Percentiles rank a stretch among this genome's conserved stretches.
These are phyloP conservation scores for Mus caroli DNA, from an alignment of 2,797 vertebrate genomes.

Conservation along the genomic window DNA sequence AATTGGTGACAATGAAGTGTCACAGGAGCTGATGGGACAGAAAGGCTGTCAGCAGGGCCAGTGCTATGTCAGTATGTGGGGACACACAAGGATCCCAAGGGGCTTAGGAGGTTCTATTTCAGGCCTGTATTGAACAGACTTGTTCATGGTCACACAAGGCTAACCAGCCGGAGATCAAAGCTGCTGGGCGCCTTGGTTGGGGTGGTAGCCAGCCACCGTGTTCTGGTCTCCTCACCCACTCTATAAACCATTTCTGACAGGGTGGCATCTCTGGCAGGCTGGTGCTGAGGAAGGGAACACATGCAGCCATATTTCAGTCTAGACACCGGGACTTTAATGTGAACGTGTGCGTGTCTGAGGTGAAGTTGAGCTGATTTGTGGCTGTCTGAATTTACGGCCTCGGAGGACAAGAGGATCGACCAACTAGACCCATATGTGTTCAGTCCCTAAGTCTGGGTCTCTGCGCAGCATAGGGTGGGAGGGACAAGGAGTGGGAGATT, in stretches of 20 bases:
- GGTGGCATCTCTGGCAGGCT: constrained; percentile 69
- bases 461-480: neutral
- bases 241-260: constrained; percentile 72
- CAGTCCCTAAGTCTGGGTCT: constrained; percentile 46
- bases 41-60: neutral
- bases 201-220: constrained; percentile 67
- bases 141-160: neutral
- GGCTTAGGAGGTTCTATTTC: constrained; percentile 4
- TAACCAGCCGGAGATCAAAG: constrained; percentile 72
- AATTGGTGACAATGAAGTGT: constrained; percentile 50
- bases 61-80: neutral
- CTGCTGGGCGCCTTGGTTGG: neutral
- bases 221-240: constrained; percentile 26
- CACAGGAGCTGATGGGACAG: neutral
- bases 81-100: neutral
- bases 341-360: constrained; percentile 68
- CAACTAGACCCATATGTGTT: constrained; percentile 74
- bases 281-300: constrained; percentile 11
- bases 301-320: constrained; percentile 76
- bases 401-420: constrained; percentile 28
- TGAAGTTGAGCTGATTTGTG: constrained; percentile 76
- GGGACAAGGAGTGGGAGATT: neutral
- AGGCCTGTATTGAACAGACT: neutral
- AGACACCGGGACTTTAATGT: constrained; percentile 61
- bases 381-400: constrained; percentile 74